Evolutionary conservation across 2,888 invertebrate genomes (phyloP).

Genomic region (Sarcophaga caerulescens): DNA sequence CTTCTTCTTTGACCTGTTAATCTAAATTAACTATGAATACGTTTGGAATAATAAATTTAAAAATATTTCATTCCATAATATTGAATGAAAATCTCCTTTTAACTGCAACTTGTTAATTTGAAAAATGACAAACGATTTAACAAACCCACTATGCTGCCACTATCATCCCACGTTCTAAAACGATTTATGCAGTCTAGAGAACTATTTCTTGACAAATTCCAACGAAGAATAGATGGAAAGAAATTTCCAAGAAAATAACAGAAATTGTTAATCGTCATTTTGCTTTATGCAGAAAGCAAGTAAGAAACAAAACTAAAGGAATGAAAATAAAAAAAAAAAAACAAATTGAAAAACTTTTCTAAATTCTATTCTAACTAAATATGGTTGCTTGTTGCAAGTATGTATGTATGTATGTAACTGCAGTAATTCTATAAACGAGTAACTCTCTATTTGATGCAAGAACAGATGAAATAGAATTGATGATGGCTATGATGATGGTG

Average conservation of each 20-base stretch:
- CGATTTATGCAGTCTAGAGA: not conserved
- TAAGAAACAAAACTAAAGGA: slow-evolving; percentile 13
- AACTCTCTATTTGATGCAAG: slow-evolving; percentile 8
- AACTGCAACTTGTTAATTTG: not conserved
- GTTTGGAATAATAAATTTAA: no score
- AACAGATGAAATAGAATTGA: no score
- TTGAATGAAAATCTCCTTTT: no score
- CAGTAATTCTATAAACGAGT: not conserved
- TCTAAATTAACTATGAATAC: no score
- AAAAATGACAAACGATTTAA: not conserved
- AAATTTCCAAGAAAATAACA: slow-evolving; percentile 52
- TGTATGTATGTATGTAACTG: no score
- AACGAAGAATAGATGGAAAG: not conserved
- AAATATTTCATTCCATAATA: no score
- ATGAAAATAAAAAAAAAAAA: slow-evolving; percentile 21
- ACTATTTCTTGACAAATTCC: slow-evolving; percentile 45
- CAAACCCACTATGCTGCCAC: not conserved
- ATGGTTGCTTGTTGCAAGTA: no score
- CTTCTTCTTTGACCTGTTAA: no score
- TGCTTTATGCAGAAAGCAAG: not conserved
- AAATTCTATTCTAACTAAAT: not conserved
- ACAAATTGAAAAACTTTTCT: slow-evolving; percentile 25
- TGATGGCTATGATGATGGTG: not conserved
- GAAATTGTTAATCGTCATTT: slow-evolving; percentile 36
- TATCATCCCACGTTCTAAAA: not conserved